phyloP scores from a whole-genome alignment of 2,113 vertebrate genomes.

The Crotalus horridus region DNA sequence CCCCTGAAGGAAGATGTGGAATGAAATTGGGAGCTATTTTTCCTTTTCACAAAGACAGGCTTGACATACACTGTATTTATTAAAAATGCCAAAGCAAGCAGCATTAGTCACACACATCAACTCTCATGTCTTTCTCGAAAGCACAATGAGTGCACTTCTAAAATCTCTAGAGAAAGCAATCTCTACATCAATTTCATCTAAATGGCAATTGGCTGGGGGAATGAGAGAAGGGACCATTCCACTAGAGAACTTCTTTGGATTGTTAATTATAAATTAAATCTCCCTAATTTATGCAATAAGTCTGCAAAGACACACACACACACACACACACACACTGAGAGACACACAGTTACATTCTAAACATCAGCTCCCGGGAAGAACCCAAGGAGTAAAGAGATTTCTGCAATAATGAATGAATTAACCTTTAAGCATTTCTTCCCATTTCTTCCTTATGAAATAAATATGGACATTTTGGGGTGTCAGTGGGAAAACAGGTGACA shows the following conservation, averaged over 20 bases:
- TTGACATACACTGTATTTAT: constrained; percentile 61
- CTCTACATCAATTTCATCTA: constrained; percentile 50
- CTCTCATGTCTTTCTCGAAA: constrained; percentile 32
- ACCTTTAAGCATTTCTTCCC: neutral
- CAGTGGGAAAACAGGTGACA: neutral
- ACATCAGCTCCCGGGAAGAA: constrained; percentile 26
- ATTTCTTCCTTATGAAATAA: neutral
- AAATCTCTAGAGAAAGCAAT: constrained; percentile 46
- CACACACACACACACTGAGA: neutral
- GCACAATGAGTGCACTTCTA: constrained; percentile 23
- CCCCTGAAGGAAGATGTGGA: constrained; percentile 52
- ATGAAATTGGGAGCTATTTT: constrained; percentile 50
- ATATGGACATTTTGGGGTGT: neutral
- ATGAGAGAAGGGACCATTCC: neutral
- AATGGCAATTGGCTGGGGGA: constrained; percentile 20
- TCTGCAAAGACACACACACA: neutral
- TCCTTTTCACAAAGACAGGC: constrained; percentile 24
- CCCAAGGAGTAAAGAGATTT: neutral
- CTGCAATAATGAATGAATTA: neutral
- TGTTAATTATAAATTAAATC: neutral
- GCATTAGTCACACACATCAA: constrained; percentile 42
- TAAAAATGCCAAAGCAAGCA: constrained; percentile 56
- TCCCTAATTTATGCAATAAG: constrained; percentile 18
- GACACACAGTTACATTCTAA: neutral
- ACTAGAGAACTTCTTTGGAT: constrained; percentile 26